These are phyloP conservation scores for Ictalurus furcatus DNA, from an alignment of 2,113 vertebrate species.

Conservation along the genomic window DNA sequence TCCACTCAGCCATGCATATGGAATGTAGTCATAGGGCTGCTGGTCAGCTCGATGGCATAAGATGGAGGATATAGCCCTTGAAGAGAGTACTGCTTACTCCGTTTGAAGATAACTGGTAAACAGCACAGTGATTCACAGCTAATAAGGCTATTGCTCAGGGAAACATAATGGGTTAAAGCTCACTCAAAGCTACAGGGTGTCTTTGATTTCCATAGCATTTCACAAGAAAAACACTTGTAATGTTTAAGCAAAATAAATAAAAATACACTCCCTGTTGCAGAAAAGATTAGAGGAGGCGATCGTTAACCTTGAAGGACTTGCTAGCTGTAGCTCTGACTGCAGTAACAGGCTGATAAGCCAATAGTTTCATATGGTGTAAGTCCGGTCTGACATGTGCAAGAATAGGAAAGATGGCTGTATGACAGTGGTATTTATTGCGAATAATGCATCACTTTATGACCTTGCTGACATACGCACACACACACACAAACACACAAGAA, in stretches of 20 bases:
- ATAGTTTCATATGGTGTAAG: not conserved
- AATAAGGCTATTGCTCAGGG: no score
- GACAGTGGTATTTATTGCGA: not conserved
- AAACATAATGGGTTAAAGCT: not conserved
- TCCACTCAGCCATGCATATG: not conserved
- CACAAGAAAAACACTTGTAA: not conserved
- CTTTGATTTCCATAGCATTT: not conserved
- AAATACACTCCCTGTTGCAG: not conserved
- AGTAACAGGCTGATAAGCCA: not conserved
- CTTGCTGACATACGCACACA: not conserved
- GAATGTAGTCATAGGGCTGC: not conserved
- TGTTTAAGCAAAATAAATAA: not conserved
- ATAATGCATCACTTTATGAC: not conserved
- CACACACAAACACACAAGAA: not conserved
- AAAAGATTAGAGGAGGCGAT: not conserved
- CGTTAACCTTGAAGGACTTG: not conserved
- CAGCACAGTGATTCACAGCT: not conserved
- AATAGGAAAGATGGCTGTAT: not conserved
- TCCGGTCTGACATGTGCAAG: not conserved
- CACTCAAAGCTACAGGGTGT: not conserved
- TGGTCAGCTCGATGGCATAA: not conserved
- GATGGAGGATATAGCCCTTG: not conserved
- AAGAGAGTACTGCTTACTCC: not conserved
- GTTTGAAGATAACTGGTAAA: not conserved
- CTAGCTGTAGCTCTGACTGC: not conserved